A percentile compares a stretch with the other conserved stretches of the same genome.
Evolutionary conservation across 2,888 invertebrate species (phyloP).

Genomic region (Adineta ricciae): DNA sequence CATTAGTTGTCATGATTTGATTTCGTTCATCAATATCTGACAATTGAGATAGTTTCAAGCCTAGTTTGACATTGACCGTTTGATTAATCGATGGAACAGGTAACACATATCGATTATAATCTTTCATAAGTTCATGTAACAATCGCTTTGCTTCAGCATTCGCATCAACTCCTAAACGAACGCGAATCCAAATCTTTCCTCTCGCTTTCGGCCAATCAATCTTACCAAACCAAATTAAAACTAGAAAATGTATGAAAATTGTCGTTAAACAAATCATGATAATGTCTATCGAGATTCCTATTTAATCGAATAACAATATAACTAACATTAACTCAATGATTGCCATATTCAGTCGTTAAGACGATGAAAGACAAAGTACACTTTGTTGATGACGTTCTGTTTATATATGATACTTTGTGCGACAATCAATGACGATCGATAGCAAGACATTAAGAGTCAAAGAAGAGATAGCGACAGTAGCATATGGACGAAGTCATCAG

Average conservation of each 20-base stretch:
- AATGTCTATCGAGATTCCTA: not conserved
- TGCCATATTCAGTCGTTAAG: not conserved
- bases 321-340: not conserved
- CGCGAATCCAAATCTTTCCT: not conserved
- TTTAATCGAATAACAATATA: not conserved
- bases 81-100: constrained; percentile 25
- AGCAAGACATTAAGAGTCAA: not conserved
- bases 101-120: constrained; percentile 26
- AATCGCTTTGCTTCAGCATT: not conserved
- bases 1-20: constrained; percentile 95
- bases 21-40: constrained; percentile 61
- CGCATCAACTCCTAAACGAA: not conserved
- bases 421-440: not conserved
- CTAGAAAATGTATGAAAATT: not conserved
- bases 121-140: constrained; percentile 23
- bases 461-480: not conserved
- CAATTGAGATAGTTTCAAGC: constrained; percentile 31
- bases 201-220: not conserved
- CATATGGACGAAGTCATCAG: not conserved
- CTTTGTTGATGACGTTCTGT: not conserved
- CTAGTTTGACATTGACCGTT: constrained; percentile 22
- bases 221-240: not conserved
- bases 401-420: not conserved
- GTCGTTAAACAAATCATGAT: not conserved
- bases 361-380: not conserved